Conservation (phyloP, 1,140 invertebrate genomes). For the Aphidius ervi region DNA sequence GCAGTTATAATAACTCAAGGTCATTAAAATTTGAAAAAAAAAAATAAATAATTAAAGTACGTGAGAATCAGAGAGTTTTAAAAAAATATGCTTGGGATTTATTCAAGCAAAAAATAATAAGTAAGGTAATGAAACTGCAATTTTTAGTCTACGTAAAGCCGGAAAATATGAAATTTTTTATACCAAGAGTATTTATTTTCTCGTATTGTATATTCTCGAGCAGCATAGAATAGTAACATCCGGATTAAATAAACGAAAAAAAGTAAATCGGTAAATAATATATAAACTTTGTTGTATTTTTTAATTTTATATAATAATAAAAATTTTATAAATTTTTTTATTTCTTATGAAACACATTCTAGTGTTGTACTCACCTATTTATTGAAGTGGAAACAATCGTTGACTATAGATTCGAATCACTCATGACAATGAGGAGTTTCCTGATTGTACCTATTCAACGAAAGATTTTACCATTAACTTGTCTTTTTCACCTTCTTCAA, state of each 20-base stretch:
- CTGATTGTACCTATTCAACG: constrained; percentile 32
- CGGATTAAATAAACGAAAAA: not conserved
- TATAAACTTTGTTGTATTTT: too few species aligned
- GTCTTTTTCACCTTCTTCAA: constrained; percentile 24
- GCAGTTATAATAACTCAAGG: not conserved
- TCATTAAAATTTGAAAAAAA: constrained; percentile 12
- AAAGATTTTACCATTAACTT: constrained; percentile 34
- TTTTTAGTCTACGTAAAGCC: not conserved
- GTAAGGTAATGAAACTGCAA: too few species aligned
- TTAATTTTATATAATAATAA: too few species aligned
- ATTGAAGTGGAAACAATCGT: too few species aligned
- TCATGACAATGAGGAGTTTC: constrained; percentile 31
- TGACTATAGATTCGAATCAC: not conserved
- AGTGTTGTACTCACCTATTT: too few species aligned
- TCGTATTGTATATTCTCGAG: too few species aligned
- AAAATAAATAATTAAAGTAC: not conserved
- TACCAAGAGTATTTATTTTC: constrained; percentile 5
- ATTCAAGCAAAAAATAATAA: not conserved
- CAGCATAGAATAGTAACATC: not conserved
- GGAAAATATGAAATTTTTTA: constrained; percentile 13
- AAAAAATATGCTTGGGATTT: constrained; percentile 1
- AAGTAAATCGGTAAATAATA: too few species aligned
- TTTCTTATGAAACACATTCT: too few species aligned
- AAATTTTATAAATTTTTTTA: too few species aligned
- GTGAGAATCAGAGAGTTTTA: not conserved